Conservation (phyloP, 2,888 invertebrate species). For the Sympetrum striolatum region DNA sequence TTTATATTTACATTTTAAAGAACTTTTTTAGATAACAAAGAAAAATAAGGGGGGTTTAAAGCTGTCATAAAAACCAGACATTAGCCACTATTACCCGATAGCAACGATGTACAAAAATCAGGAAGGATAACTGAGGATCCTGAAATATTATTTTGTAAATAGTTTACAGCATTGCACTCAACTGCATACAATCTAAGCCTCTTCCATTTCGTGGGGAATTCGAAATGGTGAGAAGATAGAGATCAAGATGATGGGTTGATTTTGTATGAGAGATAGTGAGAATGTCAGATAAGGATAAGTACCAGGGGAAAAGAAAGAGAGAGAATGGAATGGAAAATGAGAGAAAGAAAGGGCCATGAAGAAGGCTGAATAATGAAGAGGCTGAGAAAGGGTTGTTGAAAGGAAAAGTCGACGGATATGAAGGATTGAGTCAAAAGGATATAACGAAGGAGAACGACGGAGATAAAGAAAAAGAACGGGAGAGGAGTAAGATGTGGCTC, state of each 20-base stretch:
- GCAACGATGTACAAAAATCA: too few relatives aligned
- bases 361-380: neutral
- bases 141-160: too few relatives aligned
- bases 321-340: neutral
- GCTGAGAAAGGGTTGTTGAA: neutral
- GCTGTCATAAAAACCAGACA: too few relatives aligned
- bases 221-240: neutral
- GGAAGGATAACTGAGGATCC: too few relatives aligned
- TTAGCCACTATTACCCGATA: too few relatives aligned
- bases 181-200: too few relatives aligned
- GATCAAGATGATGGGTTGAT: neutral
- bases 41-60: too few relatives aligned
- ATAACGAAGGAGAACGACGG: neutral
- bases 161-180: too few relatives aligned
- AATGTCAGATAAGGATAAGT: neutral
- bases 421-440: neutral
- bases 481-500: neutral
- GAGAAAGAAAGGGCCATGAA: neutral
- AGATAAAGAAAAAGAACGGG: neutral
- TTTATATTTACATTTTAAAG: too few relatives aligned
- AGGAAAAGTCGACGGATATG: neutral
- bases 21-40: too few relatives aligned
- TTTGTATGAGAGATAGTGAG: neutral
- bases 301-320: neutral
- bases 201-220: neutral